phyloP scores from a whole-genome alignment of 2,888 invertebrate genomes.

The Synanthedon vespiformis region DNA sequence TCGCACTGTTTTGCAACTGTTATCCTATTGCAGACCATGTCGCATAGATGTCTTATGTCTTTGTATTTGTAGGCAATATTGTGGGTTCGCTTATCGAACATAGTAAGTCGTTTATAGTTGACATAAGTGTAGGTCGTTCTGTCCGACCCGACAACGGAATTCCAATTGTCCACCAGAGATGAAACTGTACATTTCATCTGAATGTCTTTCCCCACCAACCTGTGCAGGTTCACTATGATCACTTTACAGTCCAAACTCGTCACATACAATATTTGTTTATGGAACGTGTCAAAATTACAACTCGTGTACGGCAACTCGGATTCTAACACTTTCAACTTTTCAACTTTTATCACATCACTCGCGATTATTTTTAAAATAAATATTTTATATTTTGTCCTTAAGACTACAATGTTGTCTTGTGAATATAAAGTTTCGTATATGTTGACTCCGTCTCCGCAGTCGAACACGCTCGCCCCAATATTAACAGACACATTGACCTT shows the following conservation, averaged over 20 bases:
- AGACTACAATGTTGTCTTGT: slow-evolving; percentile 33
- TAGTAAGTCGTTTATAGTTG: slow-evolving; percentile 29
- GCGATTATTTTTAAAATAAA: slow-evolving; percentile 35
- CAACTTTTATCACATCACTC: slow-evolving; percentile 20
- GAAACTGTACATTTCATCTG: slow-evolving; percentile 27
- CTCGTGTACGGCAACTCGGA: slow-evolving; percentile 45
- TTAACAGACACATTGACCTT: slow-evolving; percentile 25
- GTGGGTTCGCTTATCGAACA: slow-evolving; percentile 54
- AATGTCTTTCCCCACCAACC: slow-evolving; percentile 36
- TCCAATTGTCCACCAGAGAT: slow-evolving; percentile 47
- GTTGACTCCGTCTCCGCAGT: slow-evolving; percentile 30
- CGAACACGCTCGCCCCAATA: slow-evolving; percentile 21
- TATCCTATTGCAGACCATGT: slow-evolving; percentile 42
- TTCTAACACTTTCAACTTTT: slow-evolving; percentile 36
- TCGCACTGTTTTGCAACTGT: slow-evolving; percentile 35
- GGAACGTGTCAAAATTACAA: slow-evolving; percentile 47
- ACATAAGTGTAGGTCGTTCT: slow-evolving; percentile 39
- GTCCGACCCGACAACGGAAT: slow-evolving; percentile 39
- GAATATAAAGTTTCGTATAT: slow-evolving; percentile 51
- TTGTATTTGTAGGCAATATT: slow-evolving; percentile 27
- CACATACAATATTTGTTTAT: slow-evolving; percentile 48
- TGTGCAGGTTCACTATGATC: slow-evolving; percentile 47
- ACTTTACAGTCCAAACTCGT: slow-evolving; percentile 38
- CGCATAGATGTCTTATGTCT: slow-evolving; percentile 27
- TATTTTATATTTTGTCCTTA: slow-evolving; percentile 46